Base-by-base conservation (phyloP, 2,888 invertebrate species). In the Tinea semifulvella region DNA sequence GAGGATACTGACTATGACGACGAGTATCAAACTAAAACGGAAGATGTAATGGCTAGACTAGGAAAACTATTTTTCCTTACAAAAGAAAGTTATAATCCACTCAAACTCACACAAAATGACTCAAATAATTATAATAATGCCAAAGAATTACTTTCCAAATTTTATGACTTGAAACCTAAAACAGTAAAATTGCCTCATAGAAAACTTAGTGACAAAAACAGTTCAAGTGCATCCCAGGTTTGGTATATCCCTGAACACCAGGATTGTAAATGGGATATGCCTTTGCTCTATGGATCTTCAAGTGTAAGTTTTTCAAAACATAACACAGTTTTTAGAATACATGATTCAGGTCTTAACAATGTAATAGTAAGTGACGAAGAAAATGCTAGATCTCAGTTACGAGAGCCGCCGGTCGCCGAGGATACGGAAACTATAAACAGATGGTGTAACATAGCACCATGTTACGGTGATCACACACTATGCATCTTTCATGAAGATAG, bases 401-500 rank as follows among this genome's bases (percentile, higher is more conserved):
- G 8, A 5, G 25, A 22, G 25, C 8, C 25, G 5, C 25, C 25
- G 8, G 8, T 22, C 8, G 8, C 8, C 8, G n/a, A n/a, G n/a
- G n/a, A n/a, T n/a, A n/a, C n/a, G 4, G 3, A 7, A 7, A n/a
- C 46, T 27, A 17, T 46, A 17, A 76, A 73, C 51, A 74, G 69
- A 50, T 80, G 79, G 79, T 80, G 79, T 54, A 56, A 55, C 22
- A 56, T 56, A 7, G 55, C 61, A 31, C 79, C 79, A 7, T 80
- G 79, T 46, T 79, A 63, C 48, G 76, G 69, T 5, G 79, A 80
- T 52, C 77, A 80, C 50, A 75, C 71, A 1, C 62, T 77, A n/a
- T 80, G 79, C 51, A 52, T 75, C 4, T 80, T 72, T 46, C 47
- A 64, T 14, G 52, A 55, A 5, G 54, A 55, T 26, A 43, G 10